Conservation (phyloP, 2,888 invertebrate species). For the Seira ritae region DNA sequence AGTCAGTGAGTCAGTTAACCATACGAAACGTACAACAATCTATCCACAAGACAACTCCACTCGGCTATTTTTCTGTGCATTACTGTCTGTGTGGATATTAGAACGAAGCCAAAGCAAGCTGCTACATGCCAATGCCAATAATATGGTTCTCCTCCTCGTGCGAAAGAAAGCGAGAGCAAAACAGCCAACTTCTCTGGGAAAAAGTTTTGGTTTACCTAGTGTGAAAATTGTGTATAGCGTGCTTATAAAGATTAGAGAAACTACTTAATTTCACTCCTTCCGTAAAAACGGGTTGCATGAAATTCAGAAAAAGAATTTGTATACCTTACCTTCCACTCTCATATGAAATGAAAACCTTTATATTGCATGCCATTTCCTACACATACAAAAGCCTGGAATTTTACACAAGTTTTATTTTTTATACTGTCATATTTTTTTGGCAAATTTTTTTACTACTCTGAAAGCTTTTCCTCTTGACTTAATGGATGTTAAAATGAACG, state of each 20-base stretch:
- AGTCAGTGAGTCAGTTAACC: slow-evolving; percentile 56
- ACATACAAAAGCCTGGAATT: slow-evolving; percentile 1
- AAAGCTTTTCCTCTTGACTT: not conserved
- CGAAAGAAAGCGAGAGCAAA: slow-evolving; percentile 21
- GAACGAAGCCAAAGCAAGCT: slow-evolving; percentile 43
- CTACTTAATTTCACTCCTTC: slow-evolving; percentile 59
- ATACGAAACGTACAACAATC: not conserved
- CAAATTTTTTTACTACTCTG: slow-evolving; percentile 1
- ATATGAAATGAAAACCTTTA: not conserved
- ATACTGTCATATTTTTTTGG: slow-evolving; percentile 21
- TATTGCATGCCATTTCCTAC: slow-evolving; percentile 10
- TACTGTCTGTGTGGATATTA: slow-evolving; percentile 19
- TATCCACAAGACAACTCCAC: slow-evolving; percentile 10
- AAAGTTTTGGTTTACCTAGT: slow-evolving; percentile 54
- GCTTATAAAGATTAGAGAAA: slow-evolving; percentile 63
- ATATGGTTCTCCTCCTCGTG: slow-evolving; percentile 26
- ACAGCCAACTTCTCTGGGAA: slow-evolving; percentile 10
- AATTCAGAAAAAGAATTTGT: slow-evolving; percentile 22
- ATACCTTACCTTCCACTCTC: not conserved
- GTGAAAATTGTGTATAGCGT: slow-evolving; percentile 66
- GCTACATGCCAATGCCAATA: slow-evolving; percentile 62
- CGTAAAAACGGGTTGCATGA: slow-evolving; percentile 33
- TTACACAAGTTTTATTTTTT: slow-evolving; percentile 19
- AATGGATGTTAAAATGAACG: slow-evolving; percentile 16
- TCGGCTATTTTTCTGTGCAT: slow-evolving; percentile 2